A percentile compares a stretch with the other conserved stretches of the same genome.
These are phyloP conservation scores for Molanna angustata DNA, from an alignment of 2,888 invertebrate species.

Conservation along the genomic window DNA sequence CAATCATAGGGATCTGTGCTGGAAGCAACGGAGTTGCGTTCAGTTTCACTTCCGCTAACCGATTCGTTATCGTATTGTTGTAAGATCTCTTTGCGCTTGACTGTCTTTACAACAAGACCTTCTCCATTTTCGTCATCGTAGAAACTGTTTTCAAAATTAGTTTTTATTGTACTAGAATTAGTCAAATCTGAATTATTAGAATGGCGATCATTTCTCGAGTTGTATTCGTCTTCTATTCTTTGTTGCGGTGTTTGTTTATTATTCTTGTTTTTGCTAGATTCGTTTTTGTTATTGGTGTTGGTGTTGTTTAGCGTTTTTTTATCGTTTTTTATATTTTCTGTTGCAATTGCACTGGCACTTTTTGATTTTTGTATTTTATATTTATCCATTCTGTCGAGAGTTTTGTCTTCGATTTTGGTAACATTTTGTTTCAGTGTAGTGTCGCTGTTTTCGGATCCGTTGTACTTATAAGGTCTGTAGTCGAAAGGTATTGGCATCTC, in stretches of 20 bases:
- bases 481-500: constrained; percentile 48
- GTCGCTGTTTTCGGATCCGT: constrained; percentile 41
- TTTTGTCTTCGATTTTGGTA: constrained; percentile 42
- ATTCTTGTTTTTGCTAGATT: constrained; percentile 46
- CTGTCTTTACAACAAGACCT: constrained; percentile 66
- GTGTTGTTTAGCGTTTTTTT: constrained; percentile 35
- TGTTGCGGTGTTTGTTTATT: constrained; percentile 45
- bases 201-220: constrained; percentile 48
- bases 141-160: constrained; percentile 63
- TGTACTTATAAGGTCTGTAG: constrained; percentile 40
- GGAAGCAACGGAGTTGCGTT: constrained; percentile 62
- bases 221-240: constrained; percentile 39
- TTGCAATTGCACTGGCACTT: constrained; percentile 50
- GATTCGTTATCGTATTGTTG: constrained; percentile 63
- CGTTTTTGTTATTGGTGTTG: constrained; percentile 32
- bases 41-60: constrained; percentile 59
- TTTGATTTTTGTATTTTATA: constrained; percentile 47
- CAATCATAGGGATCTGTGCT: constrained; percentile 77
- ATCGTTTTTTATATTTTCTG: constrained; percentile 44
- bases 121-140: constrained; percentile 65
- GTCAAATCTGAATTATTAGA: constrained; percentile 47
- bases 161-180: constrained; percentile 53
- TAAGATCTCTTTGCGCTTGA: constrained; percentile 69
- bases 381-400: constrained; percentile 28
- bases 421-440: constrained; percentile 41